Conservation (phyloP, 2,888 invertebrate genomes). For the Seladonia tumulorum region DNA sequence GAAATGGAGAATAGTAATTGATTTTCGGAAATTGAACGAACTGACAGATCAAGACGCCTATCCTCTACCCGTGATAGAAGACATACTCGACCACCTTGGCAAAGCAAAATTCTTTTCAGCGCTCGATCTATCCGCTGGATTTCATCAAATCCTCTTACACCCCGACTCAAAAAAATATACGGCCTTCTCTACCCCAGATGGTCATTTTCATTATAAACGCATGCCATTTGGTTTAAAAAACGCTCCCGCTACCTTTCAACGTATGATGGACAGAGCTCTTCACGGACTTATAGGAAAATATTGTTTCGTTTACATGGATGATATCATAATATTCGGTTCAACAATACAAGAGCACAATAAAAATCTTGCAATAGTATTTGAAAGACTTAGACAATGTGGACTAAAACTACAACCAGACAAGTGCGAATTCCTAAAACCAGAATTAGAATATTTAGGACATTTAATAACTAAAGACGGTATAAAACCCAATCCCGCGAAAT, state of each 20-base stretch:
- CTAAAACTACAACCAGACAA: slow-evolving; percentile 35
- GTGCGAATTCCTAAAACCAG: neutral
- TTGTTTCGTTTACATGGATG: slow-evolving; percentile 30
- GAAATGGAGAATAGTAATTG: no score
- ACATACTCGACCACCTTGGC: no score
- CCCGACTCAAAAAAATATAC: slow-evolving; percentile 2
- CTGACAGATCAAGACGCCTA: no score
- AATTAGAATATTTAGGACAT: neutral
- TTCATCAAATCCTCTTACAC: slow-evolving; percentile 25
- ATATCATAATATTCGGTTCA: slow-evolving; percentile 15
- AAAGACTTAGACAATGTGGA: no score
- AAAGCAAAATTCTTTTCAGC: no score
- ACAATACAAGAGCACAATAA: slow-evolving; percentile 26
- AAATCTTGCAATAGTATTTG: slow-evolving; percentile 9
- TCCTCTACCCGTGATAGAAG: no score
- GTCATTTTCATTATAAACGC: slow-evolving; percentile 22
- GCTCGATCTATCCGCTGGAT: slow-evolving; percentile 8
- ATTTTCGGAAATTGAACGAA: no score
- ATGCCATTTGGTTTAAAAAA: slow-evolving; percentile 39
- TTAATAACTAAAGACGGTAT: no score
- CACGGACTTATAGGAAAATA: slow-evolving; percentile 12
- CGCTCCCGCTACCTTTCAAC: slow-evolving; percentile 8
- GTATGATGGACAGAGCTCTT: slow-evolving; percentile 9
- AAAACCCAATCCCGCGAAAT: no score
- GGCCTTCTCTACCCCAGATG: slow-evolving; percentile 17